These are phyloP conservation scores for Hyperoodon ampullatus DNA, from an alignment of 2,113 vertebrate genomes.

Conservation along the genomic window DNA sequence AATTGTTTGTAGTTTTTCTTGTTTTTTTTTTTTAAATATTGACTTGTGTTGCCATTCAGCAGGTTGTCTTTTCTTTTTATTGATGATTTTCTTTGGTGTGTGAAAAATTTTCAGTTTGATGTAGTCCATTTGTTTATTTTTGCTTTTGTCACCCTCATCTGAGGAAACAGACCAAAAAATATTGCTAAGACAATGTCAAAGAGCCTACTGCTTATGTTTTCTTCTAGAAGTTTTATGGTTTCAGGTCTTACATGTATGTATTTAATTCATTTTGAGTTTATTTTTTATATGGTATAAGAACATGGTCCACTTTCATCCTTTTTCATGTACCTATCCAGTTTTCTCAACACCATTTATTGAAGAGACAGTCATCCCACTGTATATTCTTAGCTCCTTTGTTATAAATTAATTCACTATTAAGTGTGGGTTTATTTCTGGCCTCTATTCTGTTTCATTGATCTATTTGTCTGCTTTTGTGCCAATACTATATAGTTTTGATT, in stretches of 20 bases:
- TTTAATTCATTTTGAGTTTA: not conserved
- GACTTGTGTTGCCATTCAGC: not conserved
- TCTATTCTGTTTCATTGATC: not conserved
- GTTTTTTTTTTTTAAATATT: no score
- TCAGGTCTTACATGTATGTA: not conserved
- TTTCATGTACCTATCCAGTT: not conserved
- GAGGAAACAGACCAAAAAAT: not conserved
- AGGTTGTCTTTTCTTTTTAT: not conserved
- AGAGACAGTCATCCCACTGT: not conserved
- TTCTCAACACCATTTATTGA: not conserved
- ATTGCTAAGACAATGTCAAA: not conserved
- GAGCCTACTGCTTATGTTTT: not conserved
- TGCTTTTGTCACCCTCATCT: not conserved
- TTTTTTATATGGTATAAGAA: not conserved
- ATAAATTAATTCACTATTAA: not conserved
- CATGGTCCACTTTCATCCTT: not conserved
- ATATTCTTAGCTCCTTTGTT: not conserved
- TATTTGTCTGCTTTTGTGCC: not conserved
- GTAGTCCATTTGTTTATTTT: not conserved
- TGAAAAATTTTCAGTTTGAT: not conserved
- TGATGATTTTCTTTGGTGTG: not conserved
- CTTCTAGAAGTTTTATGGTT: not conserved
- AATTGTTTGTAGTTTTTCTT: not conserved
- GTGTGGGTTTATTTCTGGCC: not conserved
- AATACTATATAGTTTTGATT: not conserved